These are phyloP conservation scores for Metaphire vulgaris DNA, from an alignment of 1,140 invertebrate genomes.

Conservation along the genomic window DNA sequence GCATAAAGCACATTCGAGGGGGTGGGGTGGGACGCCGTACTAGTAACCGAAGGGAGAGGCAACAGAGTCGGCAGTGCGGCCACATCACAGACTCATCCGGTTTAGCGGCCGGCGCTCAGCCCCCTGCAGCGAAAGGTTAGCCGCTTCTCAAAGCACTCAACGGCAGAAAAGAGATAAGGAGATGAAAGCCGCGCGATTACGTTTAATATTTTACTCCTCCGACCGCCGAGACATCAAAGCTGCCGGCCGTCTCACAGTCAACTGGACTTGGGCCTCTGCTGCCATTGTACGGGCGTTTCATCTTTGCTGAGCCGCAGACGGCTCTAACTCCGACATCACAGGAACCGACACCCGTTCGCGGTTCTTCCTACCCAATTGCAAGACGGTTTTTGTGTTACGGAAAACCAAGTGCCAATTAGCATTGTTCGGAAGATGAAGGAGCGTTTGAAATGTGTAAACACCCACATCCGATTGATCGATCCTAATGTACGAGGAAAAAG, in stretches of 20 bases:
- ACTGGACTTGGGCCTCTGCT: background rate
- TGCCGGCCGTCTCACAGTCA: background rate
- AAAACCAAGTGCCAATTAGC: background rate
- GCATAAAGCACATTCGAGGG: no score
- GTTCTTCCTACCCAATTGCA: background rate
- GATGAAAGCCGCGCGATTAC: background rate
- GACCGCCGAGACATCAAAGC: background rate
- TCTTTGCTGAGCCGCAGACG: background rate
- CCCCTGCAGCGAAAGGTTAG: background rate
- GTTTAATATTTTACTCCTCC: background rate
- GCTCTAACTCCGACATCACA: background rate
- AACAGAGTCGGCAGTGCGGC: no score
- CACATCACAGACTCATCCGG: no score
- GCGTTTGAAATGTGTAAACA: no score
- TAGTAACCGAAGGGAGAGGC: no score
- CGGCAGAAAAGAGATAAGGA: background rate
- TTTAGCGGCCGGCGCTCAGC: no score
- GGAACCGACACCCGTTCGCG: background rate
- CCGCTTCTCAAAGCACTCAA: background rate
- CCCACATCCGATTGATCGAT: no score
- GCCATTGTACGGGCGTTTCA: background rate
- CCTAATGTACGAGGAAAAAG: no score
- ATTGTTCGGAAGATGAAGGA: background rate
- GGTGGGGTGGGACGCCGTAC: no score
- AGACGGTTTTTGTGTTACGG: background rate